These are phyloP conservation scores for Papilio xuthus DNA, from an alignment of 1,140 invertebrate species.

Conservation along the genomic window DNA sequence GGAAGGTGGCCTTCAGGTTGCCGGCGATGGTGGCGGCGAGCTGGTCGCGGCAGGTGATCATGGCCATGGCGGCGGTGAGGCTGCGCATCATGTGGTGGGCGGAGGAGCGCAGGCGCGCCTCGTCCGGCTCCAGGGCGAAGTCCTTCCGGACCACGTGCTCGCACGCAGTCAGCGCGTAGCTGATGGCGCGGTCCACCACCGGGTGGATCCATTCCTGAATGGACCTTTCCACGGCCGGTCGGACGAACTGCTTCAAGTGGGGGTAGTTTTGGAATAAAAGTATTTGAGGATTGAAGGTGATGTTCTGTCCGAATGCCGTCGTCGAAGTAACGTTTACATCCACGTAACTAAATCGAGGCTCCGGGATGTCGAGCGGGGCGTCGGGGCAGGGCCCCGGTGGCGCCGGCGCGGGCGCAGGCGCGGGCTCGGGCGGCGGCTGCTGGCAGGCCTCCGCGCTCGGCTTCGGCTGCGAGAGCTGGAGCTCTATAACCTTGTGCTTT, in stretches of 20 bases:
- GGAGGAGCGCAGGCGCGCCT: constrained; percentile 93
- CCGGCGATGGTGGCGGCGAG: constrained; percentile 91
- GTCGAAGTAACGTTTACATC: constrained; percentile 92
- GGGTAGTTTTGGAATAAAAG: constrained; percentile 94
- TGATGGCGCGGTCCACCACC: constrained; percentile 97
- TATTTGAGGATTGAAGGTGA: constrained; percentile 90
- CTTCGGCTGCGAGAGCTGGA: constrained; percentile 90
- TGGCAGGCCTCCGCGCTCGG: constrained; percentile 80
- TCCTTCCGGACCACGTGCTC: constrained; percentile 99
- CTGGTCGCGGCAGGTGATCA: constrained; percentile 98
- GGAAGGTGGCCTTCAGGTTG: constrained; percentile 93
- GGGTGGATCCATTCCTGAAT: constrained; percentile 97
- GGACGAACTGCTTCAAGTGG: constrained; percentile 92
- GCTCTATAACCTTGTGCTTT: constrained; percentile 88
- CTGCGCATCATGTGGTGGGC: constrained; percentile 98
- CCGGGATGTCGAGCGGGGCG: constrained; percentile 85
- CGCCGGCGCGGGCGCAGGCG: constrained; percentile 68
- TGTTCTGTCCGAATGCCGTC: constrained; percentile 89
- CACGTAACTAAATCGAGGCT: constrained; percentile 92
- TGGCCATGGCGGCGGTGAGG: constrained; percentile 98
- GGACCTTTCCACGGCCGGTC: constrained; percentile 94
- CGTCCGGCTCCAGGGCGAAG: constrained; percentile 98
- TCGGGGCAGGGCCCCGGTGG: constrained; percentile 73
- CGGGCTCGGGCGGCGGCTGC: constrained; percentile 64
- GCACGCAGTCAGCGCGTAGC: constrained; percentile 97